Evolutionary conservation across 2,888 invertebrate genomes (phyloP).

Genomic region (Amorpha juglandis): DNA sequence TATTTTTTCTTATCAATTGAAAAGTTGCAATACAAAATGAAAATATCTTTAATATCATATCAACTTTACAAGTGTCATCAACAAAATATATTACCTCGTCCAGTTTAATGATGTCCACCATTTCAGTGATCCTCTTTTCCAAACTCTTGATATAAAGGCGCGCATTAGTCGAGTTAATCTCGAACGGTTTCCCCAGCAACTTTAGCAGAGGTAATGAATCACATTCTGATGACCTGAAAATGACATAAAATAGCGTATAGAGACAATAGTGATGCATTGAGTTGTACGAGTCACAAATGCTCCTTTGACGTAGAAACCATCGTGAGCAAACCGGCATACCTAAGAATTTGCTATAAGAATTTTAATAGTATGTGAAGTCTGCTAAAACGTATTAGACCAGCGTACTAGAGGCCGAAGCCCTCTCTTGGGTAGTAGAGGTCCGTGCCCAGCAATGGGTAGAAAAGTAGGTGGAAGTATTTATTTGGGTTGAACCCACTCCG

Average conservation of each 20-base stretch:
- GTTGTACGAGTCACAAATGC: no score
- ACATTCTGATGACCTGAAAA: constrained; percentile 87
- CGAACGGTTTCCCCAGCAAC: constrained; percentile 88
- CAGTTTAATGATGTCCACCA: constrained; percentile 81
- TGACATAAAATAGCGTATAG: not conserved
- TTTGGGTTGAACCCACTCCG: no score
- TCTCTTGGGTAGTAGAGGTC: no score
- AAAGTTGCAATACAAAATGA: not conserved
- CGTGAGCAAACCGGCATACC: no score
- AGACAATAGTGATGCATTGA: no score
- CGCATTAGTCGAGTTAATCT: constrained; percentile 90
- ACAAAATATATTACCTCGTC: constrained; percentile 62
- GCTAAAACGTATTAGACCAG: no score
- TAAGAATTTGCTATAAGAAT: no score
- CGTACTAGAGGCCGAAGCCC: no score
- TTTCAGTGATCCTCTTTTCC: constrained; percentile 89
- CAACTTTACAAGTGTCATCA: not conserved
- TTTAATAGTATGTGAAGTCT: no score
- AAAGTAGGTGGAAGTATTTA: no score
- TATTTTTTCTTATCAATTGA: not conserved
- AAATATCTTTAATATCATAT: not conserved
- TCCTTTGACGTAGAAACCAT: no score
- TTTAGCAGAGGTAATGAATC: constrained; percentile 89
- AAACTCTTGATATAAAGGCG: constrained; percentile 92
- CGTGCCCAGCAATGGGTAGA: no score